Evolutionary conservation across 2,888 invertebrate species (phyloP).

Genomic region (Scrobipalpa atriplicella): DNA sequence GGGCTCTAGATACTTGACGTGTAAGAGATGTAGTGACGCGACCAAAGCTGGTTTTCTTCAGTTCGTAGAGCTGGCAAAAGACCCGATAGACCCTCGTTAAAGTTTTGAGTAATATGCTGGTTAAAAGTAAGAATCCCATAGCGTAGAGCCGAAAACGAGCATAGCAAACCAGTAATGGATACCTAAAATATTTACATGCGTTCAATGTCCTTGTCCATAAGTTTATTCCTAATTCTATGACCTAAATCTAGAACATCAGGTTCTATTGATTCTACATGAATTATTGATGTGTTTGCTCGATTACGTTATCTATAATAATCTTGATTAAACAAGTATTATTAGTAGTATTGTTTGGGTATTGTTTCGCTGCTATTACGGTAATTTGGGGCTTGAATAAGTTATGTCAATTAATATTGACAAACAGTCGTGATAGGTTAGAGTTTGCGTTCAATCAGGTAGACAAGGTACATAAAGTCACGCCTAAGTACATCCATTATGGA

Average conservation of each 20-base stretch:
- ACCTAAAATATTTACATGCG: no score
- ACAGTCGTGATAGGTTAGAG: conserved; percentile 2
- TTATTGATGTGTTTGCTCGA: not conserved
- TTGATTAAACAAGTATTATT: conserved; percentile 7
- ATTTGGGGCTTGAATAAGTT: conserved; percentile 15
- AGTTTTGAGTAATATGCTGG: no score
- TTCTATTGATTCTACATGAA: conserved; percentile 15
- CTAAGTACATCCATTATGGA: no score
- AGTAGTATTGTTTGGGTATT: conserved; percentile 2
- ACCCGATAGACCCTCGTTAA: no score
- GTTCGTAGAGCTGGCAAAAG: no score
- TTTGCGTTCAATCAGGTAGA: not conserved
- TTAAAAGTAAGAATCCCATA: no score
- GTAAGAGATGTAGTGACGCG: no score
- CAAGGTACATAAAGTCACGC: not conserved
- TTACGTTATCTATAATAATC: not conserved
- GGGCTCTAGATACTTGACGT: not conserved
- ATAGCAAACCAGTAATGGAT: no score
- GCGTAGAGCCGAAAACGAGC: no score
- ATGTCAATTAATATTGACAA: conserved; percentile 8
- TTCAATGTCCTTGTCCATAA: no score
- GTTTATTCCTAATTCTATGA: not conserved
- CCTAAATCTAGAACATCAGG: conserved; percentile 16
- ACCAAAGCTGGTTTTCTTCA: no score
- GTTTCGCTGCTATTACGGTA: conserved; percentile 5